Base-by-base conservation (phyloP, 2,113 vertebrate species). In the Aythya baeri region DNA sequence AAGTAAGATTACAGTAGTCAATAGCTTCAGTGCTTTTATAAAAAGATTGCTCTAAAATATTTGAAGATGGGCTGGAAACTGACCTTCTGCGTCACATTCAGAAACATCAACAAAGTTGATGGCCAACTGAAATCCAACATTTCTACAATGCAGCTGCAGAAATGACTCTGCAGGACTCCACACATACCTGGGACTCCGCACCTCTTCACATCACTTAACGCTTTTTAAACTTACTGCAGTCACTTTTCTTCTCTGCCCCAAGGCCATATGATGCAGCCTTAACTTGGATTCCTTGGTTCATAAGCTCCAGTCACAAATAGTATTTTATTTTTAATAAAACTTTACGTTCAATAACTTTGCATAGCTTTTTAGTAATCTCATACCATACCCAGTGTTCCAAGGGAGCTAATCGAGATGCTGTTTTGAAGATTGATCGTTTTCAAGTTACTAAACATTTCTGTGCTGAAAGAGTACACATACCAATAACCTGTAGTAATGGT, bases 131-230 rank as follows among this genome's bases (percentile, higher is more conserved):
- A 68, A 88, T 49, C 6, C 34, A 73, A 8, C 18, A 17, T 38
- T 46, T 49, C 0, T 82, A 57, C 70, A 92, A 78, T 10, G n/a
- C 18, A 72, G 68, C 31, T 76, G 46, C 5, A 32, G 67, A 67
- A 81, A 22, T 0, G 0, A 26, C 7, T 61, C 52, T 41, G 29
- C 23, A 54, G 32, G 38, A 55, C 18, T 12, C 52, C 55, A 29
- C 16, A 12, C 8, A 29, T 17, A 65, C 4, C 10, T 23, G 20
- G 34, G 80, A 65, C 54, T 50, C 59, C 31, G 25, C 27, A 17
- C 4, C 44, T 18, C 15, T 49, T 59, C 0, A 0, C 34, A 57
- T 3, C 11, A 3, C 21, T 44, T 29, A 43, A 43, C 34, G 59
- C 61, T 62, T 50, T 54, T 21, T 18, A 59, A 68, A 27, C 21